Conservation (phyloP, 2,888 invertebrate genomes). For the Neelides folsomi region DNA sequence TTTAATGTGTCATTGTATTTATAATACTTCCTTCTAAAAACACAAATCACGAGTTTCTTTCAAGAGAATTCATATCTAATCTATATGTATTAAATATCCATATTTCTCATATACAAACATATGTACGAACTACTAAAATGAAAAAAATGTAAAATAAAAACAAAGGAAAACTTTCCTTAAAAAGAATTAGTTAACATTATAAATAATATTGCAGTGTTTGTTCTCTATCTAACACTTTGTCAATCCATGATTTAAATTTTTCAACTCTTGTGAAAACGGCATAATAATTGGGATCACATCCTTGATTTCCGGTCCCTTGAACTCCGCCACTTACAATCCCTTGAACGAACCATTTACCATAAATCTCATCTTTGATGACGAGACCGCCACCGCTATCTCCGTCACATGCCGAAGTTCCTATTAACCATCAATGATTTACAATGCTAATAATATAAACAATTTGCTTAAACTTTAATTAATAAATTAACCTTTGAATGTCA, state of each 20-base stretch:
- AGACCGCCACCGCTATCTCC: constrained; percentile 16
- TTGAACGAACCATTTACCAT: constrained; percentile 6
- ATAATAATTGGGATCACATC: constrained; percentile 12
- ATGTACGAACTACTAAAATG: too few species aligned
- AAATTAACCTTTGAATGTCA: too few species aligned
- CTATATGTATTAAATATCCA: too few species aligned
- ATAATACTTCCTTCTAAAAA: too few species aligned
- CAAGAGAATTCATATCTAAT: too few species aligned
- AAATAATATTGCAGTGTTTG: too few species aligned
- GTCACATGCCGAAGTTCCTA: constrained; percentile 15
- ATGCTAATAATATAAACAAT: not conserved
- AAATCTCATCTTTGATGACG: constrained; percentile 2
- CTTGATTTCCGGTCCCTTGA: constrained; percentile 7
- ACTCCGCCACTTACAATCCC: constrained; percentile 16
- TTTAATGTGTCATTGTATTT: too few species aligned
- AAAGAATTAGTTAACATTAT: too few species aligned
- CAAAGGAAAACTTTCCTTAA: too few species aligned
- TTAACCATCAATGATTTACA: not conserved
- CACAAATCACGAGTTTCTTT: too few species aligned
- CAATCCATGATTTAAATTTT: constrained; percentile 8
- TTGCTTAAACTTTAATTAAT: not conserved
- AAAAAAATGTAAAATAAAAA: too few species aligned
- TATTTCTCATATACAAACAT: too few species aligned
- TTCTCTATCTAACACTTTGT: constrained; percentile 7
- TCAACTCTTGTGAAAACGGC: constrained; percentile 14